Percentiles rank a stretch among this genome's conserved stretches.
These are phyloP conservation scores for Parus major DNA, from an alignment of 2,113 vertebrate genomes.

Conservation along the genomic window DNA sequence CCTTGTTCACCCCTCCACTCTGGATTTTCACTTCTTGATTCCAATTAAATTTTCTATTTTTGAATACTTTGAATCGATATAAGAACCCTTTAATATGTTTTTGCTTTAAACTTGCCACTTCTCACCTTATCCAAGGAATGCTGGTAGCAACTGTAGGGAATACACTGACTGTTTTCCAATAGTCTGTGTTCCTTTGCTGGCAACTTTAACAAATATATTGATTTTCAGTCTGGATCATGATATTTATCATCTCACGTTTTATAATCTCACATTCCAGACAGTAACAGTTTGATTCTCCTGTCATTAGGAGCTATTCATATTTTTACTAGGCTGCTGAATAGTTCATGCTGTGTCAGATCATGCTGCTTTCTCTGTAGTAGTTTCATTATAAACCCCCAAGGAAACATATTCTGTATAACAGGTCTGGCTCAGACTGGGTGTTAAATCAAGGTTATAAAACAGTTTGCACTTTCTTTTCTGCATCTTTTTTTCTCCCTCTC, in stretches of 20 bases:
- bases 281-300: conserved; percentile 28
- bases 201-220: conserved; percentile 36
- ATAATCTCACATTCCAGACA: conserved; percentile 27
- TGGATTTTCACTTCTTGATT: conserved; percentile 14
- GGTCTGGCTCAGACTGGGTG: conserved; percentile 25
- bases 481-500: neutral
- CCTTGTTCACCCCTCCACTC: conserved; percentile 1
- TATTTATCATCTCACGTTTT: conserved; percentile 21
- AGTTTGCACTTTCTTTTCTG: neutral
- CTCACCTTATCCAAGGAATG: neutral
- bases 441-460: conserved; percentile 39
- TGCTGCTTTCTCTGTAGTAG: conserved; percentile 31
- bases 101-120: conserved; percentile 24
- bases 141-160: neutral
- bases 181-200: neutral
- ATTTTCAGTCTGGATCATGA: conserved; percentile 6
- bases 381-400: conserved; percentile 39
- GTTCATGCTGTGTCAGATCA: conserved; percentile 42
- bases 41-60: conserved; percentile 15
- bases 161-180: neutral
- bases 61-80: neutral
- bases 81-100: conserved; percentile 7
- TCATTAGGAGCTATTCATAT: conserved; percentile 12
- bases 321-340: conserved; percentile 48
- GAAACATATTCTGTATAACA: conserved; percentile 51